Evolutionary conservation across 2,797 vertebrate genomes (phyloP).

Genomic region (Spinus pinus): DNA sequence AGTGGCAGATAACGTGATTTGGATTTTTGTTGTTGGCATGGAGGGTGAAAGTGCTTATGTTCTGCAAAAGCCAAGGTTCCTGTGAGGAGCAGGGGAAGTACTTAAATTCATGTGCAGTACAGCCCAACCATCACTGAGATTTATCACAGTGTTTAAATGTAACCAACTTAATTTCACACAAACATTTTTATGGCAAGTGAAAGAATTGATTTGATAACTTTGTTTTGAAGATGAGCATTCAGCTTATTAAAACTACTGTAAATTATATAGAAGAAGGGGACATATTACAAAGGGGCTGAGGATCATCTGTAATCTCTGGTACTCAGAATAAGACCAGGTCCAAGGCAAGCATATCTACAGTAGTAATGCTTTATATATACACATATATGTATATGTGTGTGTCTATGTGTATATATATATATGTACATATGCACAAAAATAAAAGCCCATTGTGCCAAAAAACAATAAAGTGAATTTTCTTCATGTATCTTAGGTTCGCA

Average conservation of each 20-base stretch:
- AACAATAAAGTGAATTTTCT: neutral
- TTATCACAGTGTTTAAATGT: conserved; percentile 58
- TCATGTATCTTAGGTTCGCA: neutral
- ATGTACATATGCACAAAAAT: neutral
- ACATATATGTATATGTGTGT: neutral
- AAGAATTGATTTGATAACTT: conserved; percentile 53
- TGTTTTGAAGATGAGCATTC: conserved; percentile 27
- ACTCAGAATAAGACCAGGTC: neutral
- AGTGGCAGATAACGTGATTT: conserved; percentile 49
- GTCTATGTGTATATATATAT: too few relatives aligned
- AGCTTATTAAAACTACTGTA: conserved; percentile 9
- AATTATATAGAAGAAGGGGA: neutral
- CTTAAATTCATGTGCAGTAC: conserved; percentile 18
- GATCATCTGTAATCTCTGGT: neutral
- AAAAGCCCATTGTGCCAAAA: neutral
- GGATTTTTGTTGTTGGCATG: conserved; percentile 6
- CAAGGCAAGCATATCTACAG: neutral
- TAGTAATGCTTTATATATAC: neutral
- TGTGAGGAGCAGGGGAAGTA: conserved; percentile 5
- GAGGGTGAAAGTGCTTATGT: neutral
- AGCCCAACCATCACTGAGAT: neutral
- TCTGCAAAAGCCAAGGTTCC: neutral
- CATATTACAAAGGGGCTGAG: neutral
- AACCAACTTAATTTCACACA: conserved; percentile 64
- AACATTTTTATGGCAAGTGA: conserved; percentile 55